phyloP scores from a whole-genome alignment of 2,888 invertebrate genomes.

The Philereme vetulata region DNA sequence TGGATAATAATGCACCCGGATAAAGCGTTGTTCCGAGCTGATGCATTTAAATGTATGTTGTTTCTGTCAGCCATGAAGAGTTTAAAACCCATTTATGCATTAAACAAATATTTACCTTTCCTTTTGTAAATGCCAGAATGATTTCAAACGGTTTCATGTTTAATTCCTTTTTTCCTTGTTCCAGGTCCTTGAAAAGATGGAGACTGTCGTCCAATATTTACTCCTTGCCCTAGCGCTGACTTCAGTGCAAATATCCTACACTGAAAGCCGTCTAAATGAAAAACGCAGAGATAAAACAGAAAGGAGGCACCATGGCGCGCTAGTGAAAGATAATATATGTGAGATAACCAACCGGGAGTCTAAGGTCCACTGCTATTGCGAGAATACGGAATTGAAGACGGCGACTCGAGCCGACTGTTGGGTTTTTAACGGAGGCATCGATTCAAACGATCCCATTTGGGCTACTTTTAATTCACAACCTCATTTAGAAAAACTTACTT shows the following conservation, averaged over 20 bases:
- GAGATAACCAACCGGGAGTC: slow-evolving; percentile 81
- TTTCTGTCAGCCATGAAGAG: not conserved
- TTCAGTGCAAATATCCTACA: slow-evolving; percentile 80
- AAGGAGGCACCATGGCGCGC: slow-evolving; percentile 67
- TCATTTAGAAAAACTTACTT: slow-evolving; percentile 86
- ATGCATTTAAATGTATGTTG: slow-evolving; percentile 12
- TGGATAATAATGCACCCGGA: slow-evolving; percentile 16
- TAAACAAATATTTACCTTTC: slow-evolving; percentile 8
- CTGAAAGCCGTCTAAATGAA: slow-evolving; percentile 81
- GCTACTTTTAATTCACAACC: slow-evolving; percentile 88
- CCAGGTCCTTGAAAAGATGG: slow-evolving; percentile 68
- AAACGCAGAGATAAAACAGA: slow-evolving; percentile 81
- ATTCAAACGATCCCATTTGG: slow-evolving; percentile 89
- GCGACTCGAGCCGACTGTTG: slow-evolving; percentile 90
- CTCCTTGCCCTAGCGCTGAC: slow-evolving; percentile 78
- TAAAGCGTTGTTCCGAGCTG: slow-evolving; percentile 10
- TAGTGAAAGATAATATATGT: slow-evolving; percentile 82
- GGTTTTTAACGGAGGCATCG: slow-evolving; percentile 88
- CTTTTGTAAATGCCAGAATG: slow-evolving; percentile 5
- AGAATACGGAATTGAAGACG: slow-evolving; percentile 77
- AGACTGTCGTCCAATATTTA: slow-evolving; percentile 79
- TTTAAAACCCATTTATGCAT: not conserved
- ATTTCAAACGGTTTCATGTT: slow-evolving; percentile 31
- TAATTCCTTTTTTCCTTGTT: slow-evolving; percentile 66
- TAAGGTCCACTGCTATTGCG: slow-evolving; percentile 88